Evolutionary conservation across 1,140 invertebrate species (phyloP), one percentile per base, ranked within the genome.

Genomic region (Trialeurodes vaporariorum): DNA sequence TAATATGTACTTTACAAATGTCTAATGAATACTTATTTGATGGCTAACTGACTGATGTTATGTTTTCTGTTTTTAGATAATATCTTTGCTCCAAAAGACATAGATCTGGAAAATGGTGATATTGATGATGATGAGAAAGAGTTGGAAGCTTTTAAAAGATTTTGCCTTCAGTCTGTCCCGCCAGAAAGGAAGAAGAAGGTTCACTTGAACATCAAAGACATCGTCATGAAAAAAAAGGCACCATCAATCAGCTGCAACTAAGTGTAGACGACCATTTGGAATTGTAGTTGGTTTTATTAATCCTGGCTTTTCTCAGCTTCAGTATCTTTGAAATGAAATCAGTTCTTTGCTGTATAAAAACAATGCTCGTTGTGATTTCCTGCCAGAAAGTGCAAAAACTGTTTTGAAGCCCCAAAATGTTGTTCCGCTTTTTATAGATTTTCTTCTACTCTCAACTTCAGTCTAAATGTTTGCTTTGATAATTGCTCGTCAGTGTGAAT

Each of bases 91-190:
- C 88, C 88, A 63, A 87, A 86, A 80, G 86, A 88, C 77, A 84
- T 87, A 77, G 86, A 87, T 78, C 79, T 88, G 68, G 87, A 89
- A 76, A 84, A 87, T 74, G 85, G 84, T 22, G 87, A 89, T 71
- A 82, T 90, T 77, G 88, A 90, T 78, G 87, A 88, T 69, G 84
- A 83, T 59, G 89, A 90, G 71, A 79, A 85, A 59, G 88, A 91
- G 76, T 76, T 90, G 70, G 88, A 91, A 77, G 87, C 86, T 59
- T 91, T 91, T 76, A 91, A 91, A 77, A 81, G 87, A 71, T 91
- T 91, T 77, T 90, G 88, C 71, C 82, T 86, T 60, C 86, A 89
- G 71, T 87, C 86, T 5, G 83, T 87, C 69, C 86, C 87, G 59
- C 83, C 83, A 0, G 81, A 85, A 69, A 79, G 82, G 58, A 87